phyloP scores from a whole-genome alignment of 2,888 invertebrate species.

The Seira ritae region DNA sequence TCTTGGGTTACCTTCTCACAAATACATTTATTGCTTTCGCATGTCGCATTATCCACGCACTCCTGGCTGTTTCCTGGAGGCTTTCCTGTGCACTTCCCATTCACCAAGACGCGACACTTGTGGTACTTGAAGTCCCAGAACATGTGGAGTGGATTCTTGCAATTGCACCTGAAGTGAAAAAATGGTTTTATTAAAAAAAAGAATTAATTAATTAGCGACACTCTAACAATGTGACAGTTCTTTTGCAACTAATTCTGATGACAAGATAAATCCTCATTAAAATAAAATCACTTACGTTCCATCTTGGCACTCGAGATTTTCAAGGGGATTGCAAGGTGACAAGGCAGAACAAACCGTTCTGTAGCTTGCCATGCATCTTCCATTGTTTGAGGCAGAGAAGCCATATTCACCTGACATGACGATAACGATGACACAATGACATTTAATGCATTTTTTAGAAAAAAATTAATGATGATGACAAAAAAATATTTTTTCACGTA shows the following conservation, averaged over 20 bases:
- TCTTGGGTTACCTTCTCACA: not conserved
- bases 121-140: constrained; percentile 51
- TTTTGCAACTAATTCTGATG: too few species aligned
- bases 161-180: constrained; percentile 59
- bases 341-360: constrained; percentile 50
- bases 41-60: constrained; percentile 53
- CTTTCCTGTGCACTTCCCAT: constrained; percentile 52
- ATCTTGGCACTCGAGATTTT: constrained; percentile 61
- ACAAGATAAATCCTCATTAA: too few species aligned
- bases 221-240: too few species aligned
- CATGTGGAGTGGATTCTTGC: constrained; percentile 61
- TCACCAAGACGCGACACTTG: constrained; percentile 60
- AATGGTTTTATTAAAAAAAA: not conserved
- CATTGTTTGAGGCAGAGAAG: constrained; percentile 58
- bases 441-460: too few species aligned
- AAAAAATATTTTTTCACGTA: too few species aligned
- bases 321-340: constrained; percentile 57
- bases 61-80: constrained; percentile 36
- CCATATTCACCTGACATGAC: constrained; percentile 62
- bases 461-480: too few species aligned
- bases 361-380: constrained; percentile 62
- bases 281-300: constrained; percentile 60
- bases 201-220: too few species aligned
- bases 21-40: too few species aligned
- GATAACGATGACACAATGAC: too few species aligned